phyloP scores from a whole-genome alignment of 2,113 vertebrate species.

The Tachysurus vachellii region DNA sequence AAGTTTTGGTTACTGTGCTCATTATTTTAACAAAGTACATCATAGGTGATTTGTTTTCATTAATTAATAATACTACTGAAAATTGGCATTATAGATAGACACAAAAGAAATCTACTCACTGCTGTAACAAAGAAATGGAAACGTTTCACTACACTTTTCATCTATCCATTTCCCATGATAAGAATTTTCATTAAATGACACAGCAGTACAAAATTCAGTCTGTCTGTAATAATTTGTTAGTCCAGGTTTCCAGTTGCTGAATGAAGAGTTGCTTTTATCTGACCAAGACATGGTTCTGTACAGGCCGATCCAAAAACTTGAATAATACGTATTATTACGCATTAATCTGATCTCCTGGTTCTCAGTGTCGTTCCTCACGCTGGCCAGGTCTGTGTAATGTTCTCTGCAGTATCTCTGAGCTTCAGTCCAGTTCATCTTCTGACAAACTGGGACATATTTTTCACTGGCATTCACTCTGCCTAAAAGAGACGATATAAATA shows the following conservation, averaged over 20 bases:
- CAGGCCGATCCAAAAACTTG: neutral
- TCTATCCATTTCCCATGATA: constrained; percentile 7
- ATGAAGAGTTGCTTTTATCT: constrained; percentile 38
- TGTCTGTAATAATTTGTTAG: neutral
- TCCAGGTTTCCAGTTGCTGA: constrained; percentile 15
- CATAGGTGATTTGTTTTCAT: too few relatives aligned
- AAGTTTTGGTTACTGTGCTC: neutral
- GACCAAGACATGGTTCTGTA: constrained; percentile 42
- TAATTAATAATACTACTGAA: neutral
- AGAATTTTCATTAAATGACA: constrained; percentile 23
- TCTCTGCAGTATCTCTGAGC: constrained; percentile 13
- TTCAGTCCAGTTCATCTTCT: constrained; percentile 11
- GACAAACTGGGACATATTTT: neutral
- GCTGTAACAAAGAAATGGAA: constrained; percentile 22
- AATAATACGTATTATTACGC: neutral
- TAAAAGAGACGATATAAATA: neutral
- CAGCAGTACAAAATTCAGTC: constrained; percentile 17
- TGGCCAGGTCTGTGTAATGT: constrained; percentile 30
- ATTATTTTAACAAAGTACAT: neutral
- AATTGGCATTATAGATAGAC: neutral
- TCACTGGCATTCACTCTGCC: constrained; percentile 1
- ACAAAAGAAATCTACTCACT: constrained; percentile 3
- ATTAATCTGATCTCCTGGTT: neutral
- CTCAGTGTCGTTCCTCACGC: constrained; percentile 26
- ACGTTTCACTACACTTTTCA: constrained; percentile 23